Conservation (phyloP, 1,140 invertebrate genomes). For the Zaprionus ornatus region DNA sequence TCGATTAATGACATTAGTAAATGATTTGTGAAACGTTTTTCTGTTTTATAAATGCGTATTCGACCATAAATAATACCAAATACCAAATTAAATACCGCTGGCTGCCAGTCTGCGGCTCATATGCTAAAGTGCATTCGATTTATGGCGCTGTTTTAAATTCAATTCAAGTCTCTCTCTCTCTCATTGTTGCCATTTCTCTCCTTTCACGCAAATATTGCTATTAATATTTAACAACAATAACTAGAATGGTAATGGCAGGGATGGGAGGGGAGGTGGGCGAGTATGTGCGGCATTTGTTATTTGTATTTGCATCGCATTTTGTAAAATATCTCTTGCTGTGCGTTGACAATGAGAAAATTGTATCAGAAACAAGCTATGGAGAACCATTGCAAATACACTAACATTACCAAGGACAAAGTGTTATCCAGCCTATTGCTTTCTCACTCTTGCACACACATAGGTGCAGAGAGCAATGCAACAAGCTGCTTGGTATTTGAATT, state of each 20-base stretch:
- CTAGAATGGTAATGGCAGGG: background rate
- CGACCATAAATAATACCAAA: slow-evolving; percentile 64
- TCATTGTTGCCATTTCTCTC: slow-evolving; percentile 13
- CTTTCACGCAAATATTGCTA: slow-evolving; percentile 67
- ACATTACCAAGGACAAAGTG: too few species aligned
- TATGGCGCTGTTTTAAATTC: slow-evolving; percentile 68
- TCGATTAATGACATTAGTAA: slow-evolving; percentile 68
- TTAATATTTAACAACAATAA: slow-evolving; percentile 72
- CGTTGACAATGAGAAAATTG: background rate
- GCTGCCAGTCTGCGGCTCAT: background rate
- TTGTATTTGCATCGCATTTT: background rate
- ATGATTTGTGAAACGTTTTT: slow-evolving; percentile 54
- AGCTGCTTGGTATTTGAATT: too few species aligned
- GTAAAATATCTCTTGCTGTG: background rate
- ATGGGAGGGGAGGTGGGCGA: too few species aligned
- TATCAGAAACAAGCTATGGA: too few species aligned
- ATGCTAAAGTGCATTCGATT: slow-evolving; percentile 47
- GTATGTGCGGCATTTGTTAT: background rate
- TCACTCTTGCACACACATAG: too few species aligned
- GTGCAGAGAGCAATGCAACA: too few species aligned
- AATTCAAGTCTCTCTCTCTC: slow-evolving; percentile 56
- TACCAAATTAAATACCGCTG: slow-evolving; percentile 44
- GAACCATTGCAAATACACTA: too few species aligned
- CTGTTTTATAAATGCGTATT: slow-evolving; percentile 35
- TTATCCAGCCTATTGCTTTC: too few species aligned